Base-by-base conservation (phyloP, 1,140 invertebrate genomes). In the Sitophilus oryzae region DNA sequence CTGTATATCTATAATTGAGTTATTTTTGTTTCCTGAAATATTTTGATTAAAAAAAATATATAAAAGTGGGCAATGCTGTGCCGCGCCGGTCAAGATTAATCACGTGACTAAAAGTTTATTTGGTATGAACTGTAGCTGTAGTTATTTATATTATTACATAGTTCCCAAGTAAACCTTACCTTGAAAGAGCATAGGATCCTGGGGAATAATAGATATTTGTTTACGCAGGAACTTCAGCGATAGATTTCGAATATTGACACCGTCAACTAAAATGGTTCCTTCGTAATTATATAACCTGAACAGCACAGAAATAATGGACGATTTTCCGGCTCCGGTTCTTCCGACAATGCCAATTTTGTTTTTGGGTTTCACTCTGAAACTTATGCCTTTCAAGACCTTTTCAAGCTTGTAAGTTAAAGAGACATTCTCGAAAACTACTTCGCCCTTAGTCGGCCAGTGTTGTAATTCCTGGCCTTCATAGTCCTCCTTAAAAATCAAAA, bases 321-420 rank as follows among this genome's bases (percentile, higher is more conserved):
- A 86, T 65, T 92, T 93, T n/a, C 91, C 91, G 37, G 89, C 85
- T 5, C 89, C 89, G n/a, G 87, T 91, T 66, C 92, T 93, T 1
- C 90, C 86, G 6, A 89, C 85, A 8, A 90, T 88, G 3, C 88
- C 88, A 10, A 88, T 75, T 71, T 85, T 85, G 69, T 85, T 81
- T 46, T 66, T 71, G 0, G 79, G 65, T 19, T 76, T 53, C 15
- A 85, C 77, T 2, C 62, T 70, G 36, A 90, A 86, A 57, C 80
- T 84, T 1, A 92, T 72, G 58, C 85, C 78, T 65, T 85, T 89
- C 1, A 92, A 73, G 2, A 92, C 86, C 0, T 82, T 78, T 14
- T 82, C 77, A 83, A 80, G 76, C 1, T 77, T 77, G 63, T 93
- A 93, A 51, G 77, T 74, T 4, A 92, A 62, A 2, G 70, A 79